These are phyloP conservation scores for Desmophyllum pertusum DNA, from an alignment of 92 coral and sea anemone species.

Conservation along the genomic window DNA sequence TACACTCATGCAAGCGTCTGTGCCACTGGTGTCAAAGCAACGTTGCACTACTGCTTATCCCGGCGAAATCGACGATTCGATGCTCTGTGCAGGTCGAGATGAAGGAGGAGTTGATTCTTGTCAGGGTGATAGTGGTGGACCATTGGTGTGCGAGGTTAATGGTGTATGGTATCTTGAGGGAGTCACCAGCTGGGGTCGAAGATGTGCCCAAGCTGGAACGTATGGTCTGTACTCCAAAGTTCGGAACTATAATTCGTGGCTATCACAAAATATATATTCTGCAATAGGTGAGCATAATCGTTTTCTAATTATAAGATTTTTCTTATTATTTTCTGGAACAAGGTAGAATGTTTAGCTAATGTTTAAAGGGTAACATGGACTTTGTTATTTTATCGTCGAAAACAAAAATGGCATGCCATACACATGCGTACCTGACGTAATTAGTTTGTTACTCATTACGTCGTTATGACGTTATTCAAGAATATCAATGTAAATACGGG, in stretches of 20 bases:
- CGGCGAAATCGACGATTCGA: slow-evolving; percentile 3
- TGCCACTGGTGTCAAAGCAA: slow-evolving; percentile 13
- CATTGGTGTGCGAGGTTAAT: background rate
- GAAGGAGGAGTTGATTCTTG: slow-evolving; percentile 29
- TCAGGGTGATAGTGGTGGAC: slow-evolving; percentile 30
- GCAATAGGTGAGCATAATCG: background rate
- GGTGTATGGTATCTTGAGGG: background rate
- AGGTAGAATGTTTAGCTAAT: too few species aligned
- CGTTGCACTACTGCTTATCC: background rate
- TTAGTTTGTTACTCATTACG: too few species aligned
- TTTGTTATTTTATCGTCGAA: too few species aligned
- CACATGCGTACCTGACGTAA: too few species aligned
- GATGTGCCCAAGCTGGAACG: background rate
- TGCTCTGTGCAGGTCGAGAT: slow-evolving; percentile 36
- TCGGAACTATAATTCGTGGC: background rate
- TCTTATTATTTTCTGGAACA: too few species aligned
- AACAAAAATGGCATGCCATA: too few species aligned
- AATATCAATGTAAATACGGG: too few species aligned
- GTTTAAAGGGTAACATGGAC: too few species aligned
- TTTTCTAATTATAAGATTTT: background rate
- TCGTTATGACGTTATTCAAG: too few species aligned
- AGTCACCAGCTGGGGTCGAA: background rate
- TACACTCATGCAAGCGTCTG: slow-evolving; percentile 1
- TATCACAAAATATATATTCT: background rate
- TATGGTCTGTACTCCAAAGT: background rate